Conservation (phyloP, 2,113 vertebrate species). For the Corythornis vintsioides region DNA sequence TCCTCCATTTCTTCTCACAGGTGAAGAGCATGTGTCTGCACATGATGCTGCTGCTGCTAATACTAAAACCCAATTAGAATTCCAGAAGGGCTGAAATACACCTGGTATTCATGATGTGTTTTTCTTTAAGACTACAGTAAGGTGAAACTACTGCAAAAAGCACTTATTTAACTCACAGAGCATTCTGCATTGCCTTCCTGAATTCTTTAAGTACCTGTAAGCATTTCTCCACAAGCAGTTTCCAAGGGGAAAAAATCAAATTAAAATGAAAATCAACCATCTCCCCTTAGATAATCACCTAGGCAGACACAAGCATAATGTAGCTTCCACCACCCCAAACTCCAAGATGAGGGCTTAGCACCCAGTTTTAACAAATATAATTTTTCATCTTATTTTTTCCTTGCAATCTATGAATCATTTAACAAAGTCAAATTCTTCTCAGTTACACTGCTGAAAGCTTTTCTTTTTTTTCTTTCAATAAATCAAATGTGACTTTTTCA, state of each 20-base stretch:
- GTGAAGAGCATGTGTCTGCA: not conserved
- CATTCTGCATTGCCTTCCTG: not conserved
- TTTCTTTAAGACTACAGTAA: not conserved
- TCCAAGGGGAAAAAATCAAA: not conserved
- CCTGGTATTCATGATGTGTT: not conserved
- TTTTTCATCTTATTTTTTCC: not conserved
- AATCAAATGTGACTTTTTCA: not conserved
- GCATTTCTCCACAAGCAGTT: not conserved
- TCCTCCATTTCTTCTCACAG: not conserved
- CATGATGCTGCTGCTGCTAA: not conserved
- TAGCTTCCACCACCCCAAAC: not conserved
- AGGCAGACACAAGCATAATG: not conserved
- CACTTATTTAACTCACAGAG: not conserved
- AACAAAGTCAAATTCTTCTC: not conserved
- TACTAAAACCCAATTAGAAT: not conserved
- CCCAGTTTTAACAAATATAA: not conserved
- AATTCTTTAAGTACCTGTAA: too few species aligned
- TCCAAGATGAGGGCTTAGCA: not conserved
- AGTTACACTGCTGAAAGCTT: not conserved
- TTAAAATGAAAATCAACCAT: not conserved
- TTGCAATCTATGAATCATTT: not conserved
- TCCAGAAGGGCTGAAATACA: not conserved
- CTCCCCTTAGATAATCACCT: not conserved
- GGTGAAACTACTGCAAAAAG: not conserved
- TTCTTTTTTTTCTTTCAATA: not conserved